These are phyloP conservation scores for Ursus arctos DNA, from an alignment of 2,113 vertebrate species.

Conservation along the genomic window DNA sequence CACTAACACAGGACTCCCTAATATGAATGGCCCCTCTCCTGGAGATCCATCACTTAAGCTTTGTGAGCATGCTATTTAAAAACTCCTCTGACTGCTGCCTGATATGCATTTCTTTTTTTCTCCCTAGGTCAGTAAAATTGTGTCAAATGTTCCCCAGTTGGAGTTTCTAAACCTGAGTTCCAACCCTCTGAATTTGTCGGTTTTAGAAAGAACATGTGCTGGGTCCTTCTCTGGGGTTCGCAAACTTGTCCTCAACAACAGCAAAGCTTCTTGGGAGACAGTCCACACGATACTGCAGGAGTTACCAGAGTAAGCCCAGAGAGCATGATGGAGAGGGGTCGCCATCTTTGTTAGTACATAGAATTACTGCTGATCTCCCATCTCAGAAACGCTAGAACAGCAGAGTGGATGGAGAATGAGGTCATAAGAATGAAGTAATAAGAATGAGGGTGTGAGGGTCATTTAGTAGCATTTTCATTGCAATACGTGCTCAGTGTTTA, in stretches of 20 bases:
- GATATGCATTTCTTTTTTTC: slow-evolving; percentile 76
- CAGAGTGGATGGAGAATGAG: slow-evolving; percentile 56
- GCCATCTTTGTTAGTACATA: slow-evolving; percentile 16
- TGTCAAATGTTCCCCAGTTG: slow-evolving; percentile 96
- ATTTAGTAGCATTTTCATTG: slow-evolving; percentile 22
- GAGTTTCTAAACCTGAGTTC: slow-evolving; percentile 99
- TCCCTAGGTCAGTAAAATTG: slow-evolving; percentile 96
- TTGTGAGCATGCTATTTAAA: slow-evolving; percentile 51
- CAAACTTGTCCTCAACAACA: slow-evolving; percentile 98
- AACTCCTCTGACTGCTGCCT: slow-evolving; percentile 80
- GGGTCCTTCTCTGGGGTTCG: slow-evolving; percentile 94
- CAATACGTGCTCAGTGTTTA: slow-evolving; percentile 36
- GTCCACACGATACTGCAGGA: slow-evolving; percentile 95
- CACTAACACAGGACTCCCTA: not conserved
- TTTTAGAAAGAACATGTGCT: slow-evolving; percentile 92
- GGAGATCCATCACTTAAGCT: not conserved
- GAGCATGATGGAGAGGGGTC: not conserved
- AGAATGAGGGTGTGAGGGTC: slow-evolving; percentile 25
- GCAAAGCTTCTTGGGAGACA: slow-evolving; percentile 96
- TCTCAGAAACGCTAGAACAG: slow-evolving; percentile 62
- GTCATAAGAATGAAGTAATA: slow-evolving; percentile 48
- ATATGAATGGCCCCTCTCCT: not conserved
- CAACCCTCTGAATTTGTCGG: slow-evolving; percentile 95
- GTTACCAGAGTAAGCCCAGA: slow-evolving; percentile 93
- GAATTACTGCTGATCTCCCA: slow-evolving; percentile 34